Evolutionary conservation across 2,888 invertebrate genomes (phyloP), one percentile per base, ranked within the genome.

Genomic region (Dendrolimus houi): DNA sequence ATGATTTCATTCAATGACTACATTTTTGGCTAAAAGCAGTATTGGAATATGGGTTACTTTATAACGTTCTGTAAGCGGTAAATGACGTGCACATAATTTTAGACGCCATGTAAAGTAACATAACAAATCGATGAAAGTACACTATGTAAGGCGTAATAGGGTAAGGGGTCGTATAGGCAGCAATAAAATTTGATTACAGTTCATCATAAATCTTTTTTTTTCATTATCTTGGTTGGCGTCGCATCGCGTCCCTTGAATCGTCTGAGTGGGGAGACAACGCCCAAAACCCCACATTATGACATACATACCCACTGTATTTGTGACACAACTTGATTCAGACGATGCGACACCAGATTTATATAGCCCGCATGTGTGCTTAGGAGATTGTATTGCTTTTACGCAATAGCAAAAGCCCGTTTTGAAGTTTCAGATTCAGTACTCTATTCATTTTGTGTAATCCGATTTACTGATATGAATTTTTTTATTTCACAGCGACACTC

Each of bases 141-240:
- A 72, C 67, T 75, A 72, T 72, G 72, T 69, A 64, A 64, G 60
- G 67, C 71, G 72, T 75, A 75, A 77, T 74, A 74, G 71, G 65
- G 69, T 66, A 65, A 73, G 80, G 83, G 83, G 79, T 81, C 77
- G 79, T 77, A 74, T 68, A 79, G 78, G 75, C 66, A 70, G 81
- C 80, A 82, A 85, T 89, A 89, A 87, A 88, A 87, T 87, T 88
- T 85, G 86, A 90, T 90, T 90, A 87, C 80, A 84, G 71, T 81
- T 79, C 79, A 83, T 84, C 90, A 87, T 90, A 87, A 89, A 90
- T 90, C 90, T 89, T 82, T 83, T 85, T 72, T 88, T 90, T 86
- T 87, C 87, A 87, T 88, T 87, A 87, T 85, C 83, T 83, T 75
- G 72, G 67, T 65, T 72, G 75, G 75, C 81, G 79, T 75, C 75